A percentile compares a stretch with the other conserved stretches of the same genome.
Conservation (phyloP, 2,888 invertebrate genomes). For the Sicus ferrugineus region DNA sequence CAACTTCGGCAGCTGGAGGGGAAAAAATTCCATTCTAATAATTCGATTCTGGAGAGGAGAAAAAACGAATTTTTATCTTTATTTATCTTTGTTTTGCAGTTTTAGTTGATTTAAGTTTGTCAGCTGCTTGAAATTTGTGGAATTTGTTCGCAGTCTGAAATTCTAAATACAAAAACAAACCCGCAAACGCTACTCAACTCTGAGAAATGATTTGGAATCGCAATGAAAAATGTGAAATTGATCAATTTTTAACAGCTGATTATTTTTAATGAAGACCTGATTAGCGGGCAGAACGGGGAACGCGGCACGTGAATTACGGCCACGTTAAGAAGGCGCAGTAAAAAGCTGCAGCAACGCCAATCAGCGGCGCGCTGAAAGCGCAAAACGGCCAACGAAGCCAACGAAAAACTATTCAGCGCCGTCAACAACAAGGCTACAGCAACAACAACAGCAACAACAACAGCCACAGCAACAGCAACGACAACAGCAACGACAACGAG, state of each 20-base stretch:
- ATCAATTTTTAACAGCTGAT: conserved; percentile 18
- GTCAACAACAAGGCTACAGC: not conserved
- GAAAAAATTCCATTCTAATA: no score
- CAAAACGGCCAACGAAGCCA: conserved; percentile 1
- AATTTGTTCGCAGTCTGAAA: no score
- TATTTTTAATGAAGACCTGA: conserved; percentile 19
- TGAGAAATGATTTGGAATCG: not conserved
- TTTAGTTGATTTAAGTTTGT: no score
- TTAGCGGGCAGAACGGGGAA: not conserved
- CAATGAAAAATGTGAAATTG: no score
- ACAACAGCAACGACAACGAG: not conserved
- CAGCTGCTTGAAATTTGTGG: no score
- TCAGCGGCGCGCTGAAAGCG: not conserved
- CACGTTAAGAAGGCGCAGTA: not conserved
- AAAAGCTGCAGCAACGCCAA: not conserved
- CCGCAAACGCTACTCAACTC: no score
- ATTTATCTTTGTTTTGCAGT: no score
- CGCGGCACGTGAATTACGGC: conserved; percentile 14
- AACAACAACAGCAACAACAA: conserved; percentile 6
- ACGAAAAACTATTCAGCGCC: not conserved
- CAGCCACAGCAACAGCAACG: no score
- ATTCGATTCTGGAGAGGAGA: no score
- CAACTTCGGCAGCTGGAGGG: no score
- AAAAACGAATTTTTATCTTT: no score
- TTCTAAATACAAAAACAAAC: no score